phyloP scores from a whole-genome alignment of 2,113 vertebrate species.

The Tinamus guttatus region DNA sequence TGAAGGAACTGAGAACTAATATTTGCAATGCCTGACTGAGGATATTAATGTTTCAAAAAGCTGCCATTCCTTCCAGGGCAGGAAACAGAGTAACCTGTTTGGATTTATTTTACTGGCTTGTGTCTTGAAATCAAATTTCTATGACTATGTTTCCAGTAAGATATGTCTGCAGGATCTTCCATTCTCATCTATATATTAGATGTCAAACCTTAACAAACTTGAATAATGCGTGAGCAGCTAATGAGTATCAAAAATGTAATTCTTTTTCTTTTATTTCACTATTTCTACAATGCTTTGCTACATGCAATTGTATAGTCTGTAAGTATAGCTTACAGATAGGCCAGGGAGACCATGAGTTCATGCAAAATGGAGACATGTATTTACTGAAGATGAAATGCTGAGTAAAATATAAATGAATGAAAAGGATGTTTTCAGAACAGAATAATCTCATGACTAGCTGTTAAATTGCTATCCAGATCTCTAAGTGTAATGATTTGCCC shows the following conservation, averaged over 20 bases:
- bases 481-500: background rate
- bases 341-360: background rate
- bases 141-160: background rate
- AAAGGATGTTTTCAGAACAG: background rate
- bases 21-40: constrained; percentile 23
- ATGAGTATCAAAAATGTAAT: background rate
- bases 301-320: background rate
- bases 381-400: background rate
- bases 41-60: constrained; percentile 31
- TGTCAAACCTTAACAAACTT: background rate
- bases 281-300: background rate
- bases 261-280: background rate
- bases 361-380: background rate
- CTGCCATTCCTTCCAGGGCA: constrained; percentile 21
- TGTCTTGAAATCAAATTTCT: constrained; percentile 33
- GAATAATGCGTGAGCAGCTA: constrained; percentile 1
- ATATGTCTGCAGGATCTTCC: background rate
- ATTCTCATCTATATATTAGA: background rate
- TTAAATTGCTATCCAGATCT: background rate
- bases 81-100: background rate
- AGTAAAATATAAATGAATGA: background rate
- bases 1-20: constrained; percentile 35
- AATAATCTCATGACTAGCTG: background rate
- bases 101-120: background rate
- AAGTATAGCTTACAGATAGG: background rate